phyloP scores from a whole-genome alignment of 2,113 vertebrate genomes.

The Symphodus melops region DNA sequence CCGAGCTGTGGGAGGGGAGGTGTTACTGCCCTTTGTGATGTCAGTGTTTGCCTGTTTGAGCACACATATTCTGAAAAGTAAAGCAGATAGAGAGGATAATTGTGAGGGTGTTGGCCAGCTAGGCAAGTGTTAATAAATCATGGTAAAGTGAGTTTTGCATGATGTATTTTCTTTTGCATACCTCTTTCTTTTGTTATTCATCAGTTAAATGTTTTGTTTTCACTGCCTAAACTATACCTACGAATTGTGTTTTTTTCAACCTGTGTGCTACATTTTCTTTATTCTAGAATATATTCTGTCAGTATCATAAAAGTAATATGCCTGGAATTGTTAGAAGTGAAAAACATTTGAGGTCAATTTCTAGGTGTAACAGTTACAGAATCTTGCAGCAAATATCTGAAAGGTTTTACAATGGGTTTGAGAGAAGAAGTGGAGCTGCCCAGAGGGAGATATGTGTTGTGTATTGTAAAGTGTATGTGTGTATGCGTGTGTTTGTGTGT shows the following conservation, averaged over 20 bases:
- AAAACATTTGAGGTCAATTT: slow-evolving; percentile 38
- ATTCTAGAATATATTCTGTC: not conserved
- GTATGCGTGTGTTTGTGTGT: too few species aligned
- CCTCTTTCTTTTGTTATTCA: not conserved
- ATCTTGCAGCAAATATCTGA: slow-evolving; percentile 69
- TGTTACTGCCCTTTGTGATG: too few species aligned
- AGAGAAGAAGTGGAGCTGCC: slow-evolving; percentile 50
- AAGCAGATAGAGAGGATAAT: too few species aligned
- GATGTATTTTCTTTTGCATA: not conserved
- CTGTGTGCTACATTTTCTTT: not conserved
- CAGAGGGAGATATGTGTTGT: slow-evolving; percentile 53
- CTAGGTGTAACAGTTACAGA: slow-evolving; percentile 50
- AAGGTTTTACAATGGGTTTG: slow-evolving; percentile 65
- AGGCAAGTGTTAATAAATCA: too few species aligned
- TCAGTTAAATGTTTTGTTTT: slow-evolving; percentile 2
- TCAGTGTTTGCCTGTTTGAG: too few species aligned
- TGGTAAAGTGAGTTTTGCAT: too few species aligned
- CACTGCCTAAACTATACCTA: not conserved
- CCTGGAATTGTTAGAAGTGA: slow-evolving; percentile 35
- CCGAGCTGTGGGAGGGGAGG: too few species aligned
- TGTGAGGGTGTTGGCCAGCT: too few species aligned
- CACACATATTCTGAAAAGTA: too few species aligned
- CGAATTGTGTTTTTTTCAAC: not conserved
- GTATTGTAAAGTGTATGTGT: slow-evolving; percentile 1
- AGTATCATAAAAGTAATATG: slow-evolving; percentile 15